Evolutionary conservation across 2,797 vertebrate genomes (phyloP).

Genomic region (Pyrocephalus nanus): DNA sequence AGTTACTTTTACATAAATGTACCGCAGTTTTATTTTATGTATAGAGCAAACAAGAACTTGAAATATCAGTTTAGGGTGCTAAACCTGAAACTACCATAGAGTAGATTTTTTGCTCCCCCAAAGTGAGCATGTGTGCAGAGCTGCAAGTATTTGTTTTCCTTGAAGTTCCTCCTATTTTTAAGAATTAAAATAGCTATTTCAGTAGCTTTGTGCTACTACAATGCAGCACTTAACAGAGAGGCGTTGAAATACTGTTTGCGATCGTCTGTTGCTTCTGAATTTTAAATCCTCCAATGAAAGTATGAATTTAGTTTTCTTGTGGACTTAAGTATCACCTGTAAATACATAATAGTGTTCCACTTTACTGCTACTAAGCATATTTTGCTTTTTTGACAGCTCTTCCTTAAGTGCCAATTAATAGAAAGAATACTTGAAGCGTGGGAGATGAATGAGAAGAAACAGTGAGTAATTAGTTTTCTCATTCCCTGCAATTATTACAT

Average conservation of each 20-base stretch:
- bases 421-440: conserved; percentile 97
- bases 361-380: not conserved
- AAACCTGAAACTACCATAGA: not conserved
- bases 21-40: not conserved
- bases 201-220: not conserved
- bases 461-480: conserved; percentile 82
- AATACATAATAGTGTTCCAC: not conserved
- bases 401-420: conserved; percentile 96
- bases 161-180: not conserved
- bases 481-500: not conserved
- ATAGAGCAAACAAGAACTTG: not conserved
- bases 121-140: not conserved
- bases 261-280: not conserved
- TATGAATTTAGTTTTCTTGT: not conserved
- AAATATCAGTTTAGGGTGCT: not conserved
- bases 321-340: not conserved
- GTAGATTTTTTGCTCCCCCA: not conserved
- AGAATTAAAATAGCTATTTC: not conserved
- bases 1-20: not conserved
- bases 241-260: not conserved
- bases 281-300: not conserved
- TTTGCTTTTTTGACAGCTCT: conserved; percentile 81
- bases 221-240: not conserved
- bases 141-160: not conserved
- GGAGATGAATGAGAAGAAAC: conserved; percentile 96